phyloP scores from a whole-genome alignment of 2,113 vertebrate genomes.

The Ascaphus truei region DNA sequence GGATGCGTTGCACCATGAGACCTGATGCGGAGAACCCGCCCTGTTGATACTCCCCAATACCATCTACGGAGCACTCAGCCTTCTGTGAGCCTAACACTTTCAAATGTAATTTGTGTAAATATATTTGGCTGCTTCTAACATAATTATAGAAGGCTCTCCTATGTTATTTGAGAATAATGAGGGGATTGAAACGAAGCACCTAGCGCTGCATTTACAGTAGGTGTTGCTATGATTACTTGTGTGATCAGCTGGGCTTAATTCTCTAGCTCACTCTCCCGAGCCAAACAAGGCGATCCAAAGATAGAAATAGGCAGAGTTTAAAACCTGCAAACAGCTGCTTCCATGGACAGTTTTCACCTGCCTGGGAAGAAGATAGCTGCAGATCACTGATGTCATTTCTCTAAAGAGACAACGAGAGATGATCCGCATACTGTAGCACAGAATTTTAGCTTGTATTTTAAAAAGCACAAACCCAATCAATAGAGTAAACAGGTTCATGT shows the following conservation, averaged over 20 bases:
- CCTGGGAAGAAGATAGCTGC: constrained; percentile 20
- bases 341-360: constrained; percentile 27
- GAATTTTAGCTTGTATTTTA: constrained; percentile 15
- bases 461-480: constrained; percentile 15
- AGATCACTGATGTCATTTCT: constrained; percentile 34
- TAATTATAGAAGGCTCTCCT: not conserved
- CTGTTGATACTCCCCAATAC: too few relatives aligned
- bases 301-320: constrained; percentile 5
- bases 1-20: too few relatives aligned
- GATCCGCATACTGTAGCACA: constrained; percentile 16
- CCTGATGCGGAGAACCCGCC: too few relatives aligned
- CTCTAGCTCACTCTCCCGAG: not conserved
- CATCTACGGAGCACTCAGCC: too few relatives aligned
- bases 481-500: constrained; percentile 28
- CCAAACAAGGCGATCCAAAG: not conserved
- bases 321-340: constrained; percentile 24
- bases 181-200: not conserved
- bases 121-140: not conserved
- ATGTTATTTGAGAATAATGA: not conserved
- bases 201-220: not conserved
- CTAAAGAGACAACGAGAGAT: constrained; percentile 24
- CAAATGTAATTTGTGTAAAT: not conserved
- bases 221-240: not conserved
- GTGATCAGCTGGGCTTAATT: constrained; percentile 1
- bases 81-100: too few relatives aligned